Conservation (phyloP, 23 tunicate genomes). For the Halocynthia roretzi region DNA sequence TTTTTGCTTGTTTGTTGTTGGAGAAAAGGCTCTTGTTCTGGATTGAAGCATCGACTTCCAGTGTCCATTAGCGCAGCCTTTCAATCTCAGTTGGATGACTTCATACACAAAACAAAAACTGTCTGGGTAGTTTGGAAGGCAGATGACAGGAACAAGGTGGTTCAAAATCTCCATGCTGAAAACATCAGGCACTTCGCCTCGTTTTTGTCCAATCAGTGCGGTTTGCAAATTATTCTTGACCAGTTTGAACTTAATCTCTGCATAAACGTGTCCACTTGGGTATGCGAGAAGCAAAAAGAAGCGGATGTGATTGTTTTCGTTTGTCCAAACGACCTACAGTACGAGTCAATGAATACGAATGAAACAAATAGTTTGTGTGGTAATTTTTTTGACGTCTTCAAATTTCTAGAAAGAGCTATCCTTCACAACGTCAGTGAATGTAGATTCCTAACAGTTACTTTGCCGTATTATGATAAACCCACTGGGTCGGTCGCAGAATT, state of each 20-base stretch:
- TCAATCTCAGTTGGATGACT: too few relatives aligned
- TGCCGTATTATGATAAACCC: constrained; percentile 1
- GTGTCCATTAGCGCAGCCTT: neutral
- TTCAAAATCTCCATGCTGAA: constrained; percentile 6
- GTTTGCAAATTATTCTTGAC: constrained; percentile 19
- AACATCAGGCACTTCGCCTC: constrained; percentile 18
- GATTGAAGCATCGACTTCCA: neutral
- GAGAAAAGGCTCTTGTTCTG: neutral
- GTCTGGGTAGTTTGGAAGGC: constrained; percentile 30
- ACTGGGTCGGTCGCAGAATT: neutral
- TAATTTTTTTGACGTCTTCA: constrained; percentile 7
- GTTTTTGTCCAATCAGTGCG: constrained; percentile 20
- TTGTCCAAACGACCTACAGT: neutral
- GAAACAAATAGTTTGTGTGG: neutral
- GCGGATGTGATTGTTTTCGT: constrained; percentile 18
- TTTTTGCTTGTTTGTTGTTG: neutral
- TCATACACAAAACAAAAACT: neutral
- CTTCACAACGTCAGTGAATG: neutral
- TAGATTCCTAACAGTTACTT: constrained; percentile 10
- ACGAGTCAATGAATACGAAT: neutral
- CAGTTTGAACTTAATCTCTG: constrained; percentile 7
- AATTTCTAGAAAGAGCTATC: constrained; percentile 7
- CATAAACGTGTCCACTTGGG: constrained; percentile 3
- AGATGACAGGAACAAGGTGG: neutral
- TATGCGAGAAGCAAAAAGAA: constrained; percentile 3